Evolutionary conservation across 2,888 invertebrate species (phyloP).

Genomic region (Oegoconia quadripuncta): DNA sequence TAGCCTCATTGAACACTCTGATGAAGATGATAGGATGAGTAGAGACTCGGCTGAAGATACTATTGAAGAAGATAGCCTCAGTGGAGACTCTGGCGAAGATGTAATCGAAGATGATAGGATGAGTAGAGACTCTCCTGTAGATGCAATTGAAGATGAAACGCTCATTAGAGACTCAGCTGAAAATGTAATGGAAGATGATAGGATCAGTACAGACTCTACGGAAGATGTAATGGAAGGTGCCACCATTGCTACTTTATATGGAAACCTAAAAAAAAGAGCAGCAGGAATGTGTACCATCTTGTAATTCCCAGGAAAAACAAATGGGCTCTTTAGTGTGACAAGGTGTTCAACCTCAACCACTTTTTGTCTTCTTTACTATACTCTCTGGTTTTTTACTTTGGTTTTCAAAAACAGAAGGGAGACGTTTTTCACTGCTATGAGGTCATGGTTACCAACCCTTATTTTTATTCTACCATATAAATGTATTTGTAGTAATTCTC

Average conservation of each 20-base stretch:
- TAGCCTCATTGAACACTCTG: too few species aligned
- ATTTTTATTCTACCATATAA: conserved; percentile 54
- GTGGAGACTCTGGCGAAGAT: too few species aligned
- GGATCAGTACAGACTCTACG: conserved; percentile 5
- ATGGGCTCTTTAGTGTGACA: conserved; percentile 16
- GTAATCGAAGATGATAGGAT: too few species aligned
- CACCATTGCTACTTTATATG: conserved; percentile 36
- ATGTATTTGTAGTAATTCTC: conserved; percentile 23
- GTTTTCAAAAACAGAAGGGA: conserved; percentile 31
- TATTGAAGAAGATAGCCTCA: too few species aligned
- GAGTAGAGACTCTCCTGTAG: too few species aligned
- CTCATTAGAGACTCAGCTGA: too few species aligned
- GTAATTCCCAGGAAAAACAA: conserved; percentile 15
- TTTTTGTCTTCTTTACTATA: conserved; percentile 46
- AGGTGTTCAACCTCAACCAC: conserved; percentile 43
- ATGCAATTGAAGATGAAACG: too few species aligned
- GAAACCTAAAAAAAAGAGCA: conserved; percentile 33
- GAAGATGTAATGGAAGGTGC: conserved; percentile 7
- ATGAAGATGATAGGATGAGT: too few species aligned
- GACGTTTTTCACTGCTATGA: conserved; percentile 31
- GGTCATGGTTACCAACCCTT: conserved; percentile 25
- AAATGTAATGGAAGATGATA: too few species aligned
- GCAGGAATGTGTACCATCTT: too few species aligned
- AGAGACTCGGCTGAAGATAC: too few species aligned
- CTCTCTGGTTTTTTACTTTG: conserved; percentile 35